A percentile compares a stretch with the other conserved stretches of the same genome.
phyloP scores from a whole-genome alignment of 2,113 vertebrate genomes.

The Sporophila hypoxantha region DNA sequence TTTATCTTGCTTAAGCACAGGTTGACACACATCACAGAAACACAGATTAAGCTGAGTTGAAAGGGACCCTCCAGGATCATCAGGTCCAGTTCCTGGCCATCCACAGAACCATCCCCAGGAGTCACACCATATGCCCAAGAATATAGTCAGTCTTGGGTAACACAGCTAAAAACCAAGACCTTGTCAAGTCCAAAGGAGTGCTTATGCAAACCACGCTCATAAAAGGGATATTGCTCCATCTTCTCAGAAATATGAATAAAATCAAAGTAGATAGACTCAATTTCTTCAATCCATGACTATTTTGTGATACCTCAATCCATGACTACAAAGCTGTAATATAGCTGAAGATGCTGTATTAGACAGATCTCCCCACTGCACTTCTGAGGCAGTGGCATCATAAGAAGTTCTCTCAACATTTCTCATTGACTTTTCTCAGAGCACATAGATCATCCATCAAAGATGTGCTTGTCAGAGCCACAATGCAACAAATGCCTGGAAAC shows the following conservation, averaged over 20 bases:
- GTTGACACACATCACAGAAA: neutral
- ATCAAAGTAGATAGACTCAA: neutral
- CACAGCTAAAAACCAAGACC: neutral
- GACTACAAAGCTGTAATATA: neutral
- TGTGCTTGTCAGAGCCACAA: neutral
- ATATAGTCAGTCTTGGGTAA: neutral
- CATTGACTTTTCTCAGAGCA: neutral
- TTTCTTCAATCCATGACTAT: neutral
- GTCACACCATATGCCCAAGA: neutral
- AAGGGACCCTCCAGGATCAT: neutral
- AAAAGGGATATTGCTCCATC: neutral
- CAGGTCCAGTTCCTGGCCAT: neutral
- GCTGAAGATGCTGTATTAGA: neutral
- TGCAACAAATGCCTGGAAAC: neutral
- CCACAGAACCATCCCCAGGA: neutral
- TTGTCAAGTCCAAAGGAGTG: neutral
- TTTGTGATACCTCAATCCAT: neutral
- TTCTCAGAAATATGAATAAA: neutral
- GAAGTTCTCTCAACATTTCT: neutral
- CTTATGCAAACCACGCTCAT: neutral
- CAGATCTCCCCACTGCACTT: neutral
- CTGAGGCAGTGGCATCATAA: neutral
- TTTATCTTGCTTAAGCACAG: neutral
- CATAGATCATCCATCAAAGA: neutral
- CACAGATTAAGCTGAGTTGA: neutral